Evolutionary conservation across 2,888 invertebrate genomes (phyloP).

Genomic region (Microchrysa polita): DNA sequence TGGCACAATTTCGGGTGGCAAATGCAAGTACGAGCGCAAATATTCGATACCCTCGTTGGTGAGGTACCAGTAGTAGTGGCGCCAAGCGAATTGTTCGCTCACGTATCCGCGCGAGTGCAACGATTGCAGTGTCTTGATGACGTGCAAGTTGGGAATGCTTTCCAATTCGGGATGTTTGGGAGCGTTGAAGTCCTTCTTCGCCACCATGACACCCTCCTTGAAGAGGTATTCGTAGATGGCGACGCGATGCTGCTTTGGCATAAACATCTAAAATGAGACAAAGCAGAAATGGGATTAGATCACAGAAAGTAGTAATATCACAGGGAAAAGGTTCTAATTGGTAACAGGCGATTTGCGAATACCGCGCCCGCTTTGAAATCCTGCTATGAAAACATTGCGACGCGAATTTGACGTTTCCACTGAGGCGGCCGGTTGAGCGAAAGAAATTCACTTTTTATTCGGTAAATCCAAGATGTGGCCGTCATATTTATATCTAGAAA

Average conservation of each 20-base stretch:
- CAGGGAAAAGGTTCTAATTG: neutral
- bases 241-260: conserved; percentile 98
- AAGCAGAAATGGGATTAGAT: conserved; percentile 17
- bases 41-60: conserved; percentile 99
- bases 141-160: conserved; percentile 95
- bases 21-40: conserved; percentile 91
- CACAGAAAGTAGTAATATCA: neutral
- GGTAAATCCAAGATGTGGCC: neutral
- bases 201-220: conserved; percentile 99
- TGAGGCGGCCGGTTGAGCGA: neutral
- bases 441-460: neutral
- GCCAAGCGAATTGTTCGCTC: conserved; percentile 99
- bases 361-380: neutral
- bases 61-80: conserved; percentile 98
- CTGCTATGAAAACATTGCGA: neutral
- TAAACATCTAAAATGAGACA: conserved; percentile 89
- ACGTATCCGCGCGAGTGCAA: conserved; percentile 96
- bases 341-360: neutral
- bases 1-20: conserved; percentile 99
- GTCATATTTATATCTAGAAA: neutral
- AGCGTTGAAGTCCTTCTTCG: conserved; percentile 97
- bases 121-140: conserved; percentile 97
- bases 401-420: conserved; percentile 37
- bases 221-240: conserved; percentile 98
- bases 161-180: conserved; percentile 98